A percentile compares a stretch with the other conserved stretches of the same genome.
Evolutionary conservation across 2,888 invertebrate species (phyloP).

Genomic region (Oligia fasciuncula): DNA sequence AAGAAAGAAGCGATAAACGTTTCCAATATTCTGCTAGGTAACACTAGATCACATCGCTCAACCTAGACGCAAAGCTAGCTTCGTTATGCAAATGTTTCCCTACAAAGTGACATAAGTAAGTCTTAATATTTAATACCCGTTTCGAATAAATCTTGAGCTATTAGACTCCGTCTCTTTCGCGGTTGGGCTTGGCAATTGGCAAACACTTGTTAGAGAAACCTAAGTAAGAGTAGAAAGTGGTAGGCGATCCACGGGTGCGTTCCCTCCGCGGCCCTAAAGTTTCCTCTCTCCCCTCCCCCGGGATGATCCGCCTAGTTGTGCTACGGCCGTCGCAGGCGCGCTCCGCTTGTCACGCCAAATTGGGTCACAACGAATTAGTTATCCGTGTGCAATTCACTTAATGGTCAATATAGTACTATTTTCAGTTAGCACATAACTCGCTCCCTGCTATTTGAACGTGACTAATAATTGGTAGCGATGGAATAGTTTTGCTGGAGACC

Average conservation of each 20-base stretch:
- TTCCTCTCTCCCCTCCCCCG: constrained; percentile 74
- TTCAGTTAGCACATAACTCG: constrained; percentile 63
- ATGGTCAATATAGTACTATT: constrained; percentile 72
- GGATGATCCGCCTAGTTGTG: constrained; percentile 82
- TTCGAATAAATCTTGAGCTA: constrained; percentile 38
- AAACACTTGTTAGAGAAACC: constrained; percentile 63
- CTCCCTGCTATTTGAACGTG: constrained; percentile 54
- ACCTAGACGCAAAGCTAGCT: constrained; percentile 12
- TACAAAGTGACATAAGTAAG: constrained; percentile 18
- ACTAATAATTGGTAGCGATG: constrained; percentile 65
- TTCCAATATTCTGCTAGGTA: constrained; percentile 20
- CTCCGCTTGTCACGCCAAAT: constrained; percentile 81
- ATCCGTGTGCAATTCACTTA: constrained; percentile 79
- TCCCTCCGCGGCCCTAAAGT: constrained; percentile 79
- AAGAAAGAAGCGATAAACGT: constrained; percentile 10
- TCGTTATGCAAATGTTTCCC: constrained; percentile 41
- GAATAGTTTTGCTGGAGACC: constrained; percentile 70
- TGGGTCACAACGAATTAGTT: constrained; percentile 85
- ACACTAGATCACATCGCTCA: constrained; percentile 11
- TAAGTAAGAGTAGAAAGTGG: constrained; percentile 59
- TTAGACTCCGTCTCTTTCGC: constrained; percentile 6
- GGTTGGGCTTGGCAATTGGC: constrained; percentile 27
- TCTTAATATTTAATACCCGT: constrained; percentile 36
- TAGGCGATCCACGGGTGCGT: constrained; percentile 66
- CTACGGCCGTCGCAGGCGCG: constrained; percentile 70